A percentile compares a stretch with the other conserved stretches of the same genome.
These are phyloP conservation scores for Calameuta idolon DNA, from an alignment of 2,888 invertebrate genomes.

Conservation along the genomic window DNA sequence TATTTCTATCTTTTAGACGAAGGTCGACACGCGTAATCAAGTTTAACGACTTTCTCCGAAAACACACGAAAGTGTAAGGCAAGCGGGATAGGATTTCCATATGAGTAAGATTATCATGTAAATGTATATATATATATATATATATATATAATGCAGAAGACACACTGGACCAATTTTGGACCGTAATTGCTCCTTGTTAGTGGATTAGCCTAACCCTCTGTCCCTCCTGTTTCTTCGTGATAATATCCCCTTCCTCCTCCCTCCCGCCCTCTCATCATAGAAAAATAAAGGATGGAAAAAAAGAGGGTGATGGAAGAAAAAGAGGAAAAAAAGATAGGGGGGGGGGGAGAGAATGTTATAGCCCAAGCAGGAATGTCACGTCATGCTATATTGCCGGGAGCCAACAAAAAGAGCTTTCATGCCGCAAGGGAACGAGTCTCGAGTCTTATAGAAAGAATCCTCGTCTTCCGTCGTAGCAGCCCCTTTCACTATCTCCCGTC, in stretches of 20 bases:
- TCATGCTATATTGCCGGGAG: constrained; percentile 31
- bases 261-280: neutral
- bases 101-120: neutral
- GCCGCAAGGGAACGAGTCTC: constrained; percentile 28
- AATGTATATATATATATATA: neutral
- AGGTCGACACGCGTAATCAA: constrained; percentile 21
- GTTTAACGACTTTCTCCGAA: constrained; percentile 23
- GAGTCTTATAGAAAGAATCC: constrained; percentile 26
- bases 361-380: constrained; percentile 18
- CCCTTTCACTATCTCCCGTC: constrained; percentile 21
- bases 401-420: constrained; percentile 33
- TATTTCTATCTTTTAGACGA: constrained; percentile 23
- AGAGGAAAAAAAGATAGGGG: constrained; percentile 10
- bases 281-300: neutral
- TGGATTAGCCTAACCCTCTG: neutral
- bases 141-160: neutral
- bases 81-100: neutral
- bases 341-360: neutral
- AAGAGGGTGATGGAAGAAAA: neutral
- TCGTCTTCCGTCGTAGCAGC: constrained; percentile 14
- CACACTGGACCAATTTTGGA: neutral
- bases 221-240: neutral
- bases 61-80: constrained; percentile 22
- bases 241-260: neutral
- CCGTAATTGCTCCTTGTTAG: neutral